phyloP scores from a whole-genome alignment of 2,888 invertebrate species.

The Monoplex corrugatus region DNA sequence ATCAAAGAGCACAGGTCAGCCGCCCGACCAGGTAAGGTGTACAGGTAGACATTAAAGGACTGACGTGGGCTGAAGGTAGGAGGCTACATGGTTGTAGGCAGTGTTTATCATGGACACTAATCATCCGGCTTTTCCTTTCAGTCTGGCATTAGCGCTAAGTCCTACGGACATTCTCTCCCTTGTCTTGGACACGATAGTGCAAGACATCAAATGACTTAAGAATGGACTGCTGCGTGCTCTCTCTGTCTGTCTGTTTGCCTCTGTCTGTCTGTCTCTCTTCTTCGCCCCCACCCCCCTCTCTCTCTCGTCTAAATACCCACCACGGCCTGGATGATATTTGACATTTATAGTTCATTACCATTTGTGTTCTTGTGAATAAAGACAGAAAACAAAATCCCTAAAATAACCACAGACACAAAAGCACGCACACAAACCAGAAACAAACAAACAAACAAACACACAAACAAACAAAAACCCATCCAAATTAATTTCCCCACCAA shows the following conservation, averaged over 20 bases:
- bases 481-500: too few relatives aligned
- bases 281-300: too few relatives aligned
- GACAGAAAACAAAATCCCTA: too few relatives aligned
- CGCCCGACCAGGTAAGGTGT: background rate
- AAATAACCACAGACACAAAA: too few relatives aligned
- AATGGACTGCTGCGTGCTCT: background rate
- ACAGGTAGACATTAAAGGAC: background rate
- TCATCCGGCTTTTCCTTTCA: background rate
- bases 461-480: too few relatives aligned
- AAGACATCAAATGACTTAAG: too few relatives aligned
- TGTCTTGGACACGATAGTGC: too few relatives aligned
- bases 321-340: too few relatives aligned
- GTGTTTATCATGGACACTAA: conserved; percentile 38
- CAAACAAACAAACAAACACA: too few relatives aligned
- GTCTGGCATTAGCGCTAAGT: background rate
- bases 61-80: background rate
- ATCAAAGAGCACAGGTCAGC: conserved; percentile 28
- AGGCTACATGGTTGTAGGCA: background rate
- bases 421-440: background rate
- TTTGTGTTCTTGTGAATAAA: background rate
- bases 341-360: too few relatives aligned
- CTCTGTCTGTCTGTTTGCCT: background rate
- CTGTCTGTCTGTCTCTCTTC: background rate
- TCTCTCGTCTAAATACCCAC: too few relatives aligned
- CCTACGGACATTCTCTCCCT: background rate